Percentiles rank a stretch among this genome's conserved stretches.
Evolutionary conservation across 2,113 vertebrate genomes (phyloP).

Genomic region (Harpagus bidentatus): DNA sequence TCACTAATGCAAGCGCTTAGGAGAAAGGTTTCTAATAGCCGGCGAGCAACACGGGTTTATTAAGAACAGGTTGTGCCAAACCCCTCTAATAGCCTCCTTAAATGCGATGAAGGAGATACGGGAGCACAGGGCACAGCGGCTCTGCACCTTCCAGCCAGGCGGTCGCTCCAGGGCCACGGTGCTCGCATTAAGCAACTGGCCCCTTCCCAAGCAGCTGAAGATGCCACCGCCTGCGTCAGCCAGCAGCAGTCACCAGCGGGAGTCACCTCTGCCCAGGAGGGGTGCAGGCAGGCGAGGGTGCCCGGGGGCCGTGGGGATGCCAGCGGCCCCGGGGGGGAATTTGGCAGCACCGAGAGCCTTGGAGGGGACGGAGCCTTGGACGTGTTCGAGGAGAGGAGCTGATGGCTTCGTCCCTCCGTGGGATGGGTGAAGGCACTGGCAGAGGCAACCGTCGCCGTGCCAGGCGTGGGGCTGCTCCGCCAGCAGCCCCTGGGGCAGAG

Average conservation of each 20-base stretch:
- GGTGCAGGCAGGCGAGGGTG: neutral
- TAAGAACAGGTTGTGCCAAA: neutral
- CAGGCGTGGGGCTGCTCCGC: neutral
- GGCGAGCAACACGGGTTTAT: neutral
- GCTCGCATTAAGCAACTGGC: neutral
- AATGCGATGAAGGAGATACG: neutral
- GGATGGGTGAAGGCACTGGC: neutral
- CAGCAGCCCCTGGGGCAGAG: neutral
- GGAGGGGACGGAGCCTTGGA: neutral
- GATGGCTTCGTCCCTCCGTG: neutral
- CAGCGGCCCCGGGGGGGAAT: too few relatives aligned
- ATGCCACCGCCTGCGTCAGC: neutral
- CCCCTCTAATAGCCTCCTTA: neutral
- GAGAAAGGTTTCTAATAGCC: neutral
- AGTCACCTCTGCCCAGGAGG: neutral
- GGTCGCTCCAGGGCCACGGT: neutral
- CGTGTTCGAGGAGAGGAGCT: neutral
- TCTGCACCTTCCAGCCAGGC: neutral
- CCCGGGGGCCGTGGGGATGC: neutral
- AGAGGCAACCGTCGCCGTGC: neutral
- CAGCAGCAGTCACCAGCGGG: fast-evolving
- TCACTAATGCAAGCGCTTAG: neutral
- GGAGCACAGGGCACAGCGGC: neutral
- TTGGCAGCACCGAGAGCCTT: neutral
- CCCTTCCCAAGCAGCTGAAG: neutral